Conservation (phyloP, 2,888 invertebrate genomes). For the Agrotis clavis region DNA sequence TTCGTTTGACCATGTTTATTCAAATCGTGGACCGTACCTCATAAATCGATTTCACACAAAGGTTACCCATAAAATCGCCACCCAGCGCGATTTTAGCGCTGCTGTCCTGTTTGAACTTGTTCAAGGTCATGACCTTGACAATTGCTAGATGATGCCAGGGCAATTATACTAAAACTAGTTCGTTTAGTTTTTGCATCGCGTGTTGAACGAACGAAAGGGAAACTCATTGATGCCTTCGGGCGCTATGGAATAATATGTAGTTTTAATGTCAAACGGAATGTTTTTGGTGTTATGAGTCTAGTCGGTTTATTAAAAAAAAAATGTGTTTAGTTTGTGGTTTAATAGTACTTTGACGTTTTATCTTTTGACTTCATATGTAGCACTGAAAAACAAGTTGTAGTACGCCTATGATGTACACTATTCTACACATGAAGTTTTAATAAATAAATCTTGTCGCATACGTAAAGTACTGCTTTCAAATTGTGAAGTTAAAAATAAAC, state of each 20-base stretch:
- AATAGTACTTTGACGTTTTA: background rate
- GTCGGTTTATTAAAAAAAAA: slow-evolving; percentile 13
- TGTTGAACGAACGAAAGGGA: slow-evolving; percentile 73
- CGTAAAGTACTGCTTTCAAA: background rate
- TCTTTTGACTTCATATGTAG: background rate
- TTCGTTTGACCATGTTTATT: slow-evolving; percentile 4
- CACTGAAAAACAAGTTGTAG: no score
- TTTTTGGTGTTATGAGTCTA: slow-evolving; percentile 27
- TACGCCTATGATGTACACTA: no score
- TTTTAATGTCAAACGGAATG: slow-evolving; percentile 58
- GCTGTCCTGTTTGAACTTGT: slow-evolving; percentile 66
- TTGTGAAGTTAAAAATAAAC: background rate
- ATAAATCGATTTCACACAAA: background rate
- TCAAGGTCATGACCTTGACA: slow-evolving; percentile 77
- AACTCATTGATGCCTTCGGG: slow-evolving; percentile 58
- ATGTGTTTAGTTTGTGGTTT: background rate
- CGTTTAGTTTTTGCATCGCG: slow-evolving; percentile 72
- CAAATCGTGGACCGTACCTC: background rate
- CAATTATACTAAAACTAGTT: slow-evolving; percentile 77
- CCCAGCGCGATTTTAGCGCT: slow-evolving; percentile 48
- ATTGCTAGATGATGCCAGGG: slow-evolving; percentile 68
- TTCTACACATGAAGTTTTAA: no score
- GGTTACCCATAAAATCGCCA: slow-evolving; percentile 53
- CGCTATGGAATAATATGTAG: slow-evolving; percentile 49
- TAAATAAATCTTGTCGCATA: no score